Evolutionary conservation across 2,113 vertebrate species (phyloP).

Genomic region (Typhlomys cinereus): DNA sequence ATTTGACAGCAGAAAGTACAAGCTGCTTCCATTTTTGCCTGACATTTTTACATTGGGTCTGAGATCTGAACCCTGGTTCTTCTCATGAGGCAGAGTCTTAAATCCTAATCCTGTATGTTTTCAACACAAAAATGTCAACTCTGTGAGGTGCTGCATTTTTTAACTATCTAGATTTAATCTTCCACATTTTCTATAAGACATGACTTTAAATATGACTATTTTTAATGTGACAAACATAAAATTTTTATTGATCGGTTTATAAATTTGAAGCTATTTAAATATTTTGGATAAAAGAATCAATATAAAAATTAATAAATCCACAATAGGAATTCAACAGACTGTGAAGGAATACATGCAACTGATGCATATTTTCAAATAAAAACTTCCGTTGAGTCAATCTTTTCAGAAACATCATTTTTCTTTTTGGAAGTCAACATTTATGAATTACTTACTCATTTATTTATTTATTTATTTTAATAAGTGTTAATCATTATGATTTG

Average conservation of each 20-base stretch:
- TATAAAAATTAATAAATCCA: background rate
- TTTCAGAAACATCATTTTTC: background rate
- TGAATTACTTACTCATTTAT: constrained; percentile 1
- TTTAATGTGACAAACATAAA: background rate
- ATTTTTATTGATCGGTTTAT: background rate
- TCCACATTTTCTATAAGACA: background rate
- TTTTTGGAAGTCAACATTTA: constrained; percentile 1
- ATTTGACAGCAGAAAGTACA: no score
- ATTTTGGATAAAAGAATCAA: background rate
- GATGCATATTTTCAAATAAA: constrained; percentile 5
- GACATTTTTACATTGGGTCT: no score
- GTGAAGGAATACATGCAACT: background rate
- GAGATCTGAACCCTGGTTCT: no score
- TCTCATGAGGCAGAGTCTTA: no score
- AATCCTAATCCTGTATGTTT: background rate
- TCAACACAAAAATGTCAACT: background rate
- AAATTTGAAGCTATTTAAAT: background rate
- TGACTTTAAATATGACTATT: background rate
- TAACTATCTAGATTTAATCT: background rate
- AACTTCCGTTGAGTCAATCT: background rate
- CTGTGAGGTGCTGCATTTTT: background rate
- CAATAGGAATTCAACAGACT: background rate
- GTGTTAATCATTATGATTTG: no score
- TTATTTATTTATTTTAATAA: no score
- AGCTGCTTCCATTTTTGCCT: no score